A percentile compares a stretch with the other conserved stretches of the same genome.
Conservation (phyloP, 2,888 invertebrate species). For the Scrobipalpa costella region DNA sequence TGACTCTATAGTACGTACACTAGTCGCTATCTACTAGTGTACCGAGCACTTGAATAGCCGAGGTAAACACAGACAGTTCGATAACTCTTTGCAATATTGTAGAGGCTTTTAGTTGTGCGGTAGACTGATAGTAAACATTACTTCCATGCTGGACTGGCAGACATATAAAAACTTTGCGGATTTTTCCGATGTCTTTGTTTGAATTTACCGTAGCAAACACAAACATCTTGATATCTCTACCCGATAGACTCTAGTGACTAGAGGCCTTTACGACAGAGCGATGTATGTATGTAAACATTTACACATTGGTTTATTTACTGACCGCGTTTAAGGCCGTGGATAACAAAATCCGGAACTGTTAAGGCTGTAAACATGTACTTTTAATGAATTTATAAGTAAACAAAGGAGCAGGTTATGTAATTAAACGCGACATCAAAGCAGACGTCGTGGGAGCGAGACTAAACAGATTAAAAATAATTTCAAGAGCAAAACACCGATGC, state of each 20-base stretch:
- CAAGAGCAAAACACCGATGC: slow-evolving; percentile 41
- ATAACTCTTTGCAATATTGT: slow-evolving; percentile 18
- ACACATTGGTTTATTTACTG: too few relatives aligned
- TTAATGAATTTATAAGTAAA: slow-evolving; percentile 33
- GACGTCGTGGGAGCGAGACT: slow-evolving; percentile 23
- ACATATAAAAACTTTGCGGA: too few relatives aligned
- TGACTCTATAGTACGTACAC: background rate
- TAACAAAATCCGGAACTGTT: background rate
- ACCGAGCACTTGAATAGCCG: slow-evolving; percentile 26
- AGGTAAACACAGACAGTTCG: slow-evolving; percentile 37
- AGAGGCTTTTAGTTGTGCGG: background rate
- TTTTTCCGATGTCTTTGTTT: too few relatives aligned
- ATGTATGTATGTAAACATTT: background rate
- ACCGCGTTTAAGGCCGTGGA: background rate
- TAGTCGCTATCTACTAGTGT: background rate
- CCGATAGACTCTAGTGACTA: background rate
- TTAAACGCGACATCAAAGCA: slow-evolving; percentile 41
- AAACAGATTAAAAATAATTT: slow-evolving; percentile 41
- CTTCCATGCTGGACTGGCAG: too few relatives aligned
- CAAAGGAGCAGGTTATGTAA: slow-evolving; percentile 28
- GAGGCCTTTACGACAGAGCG: background rate
- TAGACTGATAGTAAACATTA: background rate
- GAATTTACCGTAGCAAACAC: too few relatives aligned
- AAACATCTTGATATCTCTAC: too few relatives aligned
- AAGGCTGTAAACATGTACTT: background rate